These are phyloP conservation scores for Neostethus bicornis DNA, from an alignment of 2,797 vertebrate species.

Conservation along the genomic window DNA sequence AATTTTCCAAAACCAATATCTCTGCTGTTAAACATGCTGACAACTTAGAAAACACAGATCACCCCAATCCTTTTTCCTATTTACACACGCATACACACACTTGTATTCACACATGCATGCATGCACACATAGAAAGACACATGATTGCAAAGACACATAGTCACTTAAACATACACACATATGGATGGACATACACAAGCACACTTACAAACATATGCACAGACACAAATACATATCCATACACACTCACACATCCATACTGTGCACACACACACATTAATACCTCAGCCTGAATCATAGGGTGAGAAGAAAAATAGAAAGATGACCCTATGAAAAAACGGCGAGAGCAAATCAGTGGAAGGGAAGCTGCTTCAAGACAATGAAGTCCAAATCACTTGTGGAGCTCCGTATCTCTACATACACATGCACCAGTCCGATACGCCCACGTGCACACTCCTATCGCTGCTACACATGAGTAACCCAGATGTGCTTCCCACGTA, in stretches of 20 bases:
- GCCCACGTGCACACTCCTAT: constrained; percentile 48
- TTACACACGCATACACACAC: not conserved
- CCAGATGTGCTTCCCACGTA: constrained; percentile 61
- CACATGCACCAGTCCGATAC: constrained; percentile 26
- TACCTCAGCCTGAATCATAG: no score
- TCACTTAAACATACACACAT: no score
- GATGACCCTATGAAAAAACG: constrained; percentile 34
- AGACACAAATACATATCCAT: constrained; percentile 4
- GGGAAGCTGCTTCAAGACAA: constrained; percentile 56
- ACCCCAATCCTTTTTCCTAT: not conserved
- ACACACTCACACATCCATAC: constrained; percentile 8
- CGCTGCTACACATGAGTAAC: constrained; percentile 55
- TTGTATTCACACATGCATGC: no score
- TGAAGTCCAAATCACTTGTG: constrained; percentile 43
- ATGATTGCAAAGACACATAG: constrained; percentile 8
- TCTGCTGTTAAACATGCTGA: constrained; percentile 16
- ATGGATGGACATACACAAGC: constrained; percentile 3
- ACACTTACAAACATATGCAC: constrained; percentile 6
- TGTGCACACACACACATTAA: no score
- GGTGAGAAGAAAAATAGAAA: constrained; percentile 38
- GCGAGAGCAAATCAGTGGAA: constrained; percentile 11
- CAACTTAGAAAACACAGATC: constrained; percentile 30
- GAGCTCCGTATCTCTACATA: constrained; percentile 30
- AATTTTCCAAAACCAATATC: constrained; percentile 28
- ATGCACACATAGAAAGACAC: constrained; percentile 1